A percentile compares a stretch with the other conserved stretches of the same genome.
Evolutionary conservation across 2,797 vertebrate genomes (phyloP).

Genomic region (Clamator glandarius): DNA sequence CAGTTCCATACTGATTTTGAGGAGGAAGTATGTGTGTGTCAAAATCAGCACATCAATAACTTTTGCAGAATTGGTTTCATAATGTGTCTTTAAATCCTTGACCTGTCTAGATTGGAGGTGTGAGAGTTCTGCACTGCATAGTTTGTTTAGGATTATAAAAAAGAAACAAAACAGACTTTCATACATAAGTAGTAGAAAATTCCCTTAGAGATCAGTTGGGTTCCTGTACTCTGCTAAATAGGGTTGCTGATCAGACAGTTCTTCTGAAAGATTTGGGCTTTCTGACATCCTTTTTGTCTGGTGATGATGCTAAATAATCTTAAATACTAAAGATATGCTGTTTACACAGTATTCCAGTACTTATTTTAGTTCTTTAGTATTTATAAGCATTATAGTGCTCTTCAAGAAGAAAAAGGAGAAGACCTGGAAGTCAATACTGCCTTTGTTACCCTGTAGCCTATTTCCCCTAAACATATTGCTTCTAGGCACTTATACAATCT

Average conservation of each 20-base stretch:
- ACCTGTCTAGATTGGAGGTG: not conserved
- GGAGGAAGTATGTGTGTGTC: not conserved
- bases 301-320: slow-evolving; percentile 1
- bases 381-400: not conserved
- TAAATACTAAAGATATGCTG: not conserved
- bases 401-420: not conserved
- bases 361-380: not conserved
- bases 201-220: not conserved
- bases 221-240: not conserved
- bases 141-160: not conserved
- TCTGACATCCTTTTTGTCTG: not conserved
- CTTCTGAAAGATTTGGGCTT: slow-evolving; percentile 21
- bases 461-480: slow-evolving; percentile 19
- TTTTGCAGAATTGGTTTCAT: not conserved
- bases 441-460: not conserved
- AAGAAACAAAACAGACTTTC: not conserved
- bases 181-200: not conserved
- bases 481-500: slow-evolving; percentile 26
- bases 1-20: not conserved
- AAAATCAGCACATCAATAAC: not conserved
- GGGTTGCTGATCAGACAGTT: slow-evolving; percentile 10
- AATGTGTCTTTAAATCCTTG: slow-evolving; percentile 29
- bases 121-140: slow-evolving; percentile 23
- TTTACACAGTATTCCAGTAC: not conserved
- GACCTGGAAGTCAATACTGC: not conserved